A percentile compares a stretch with the other conserved stretches of the same genome.
Evolutionary conservation across 2,113 vertebrate genomes (phyloP).

Genomic region (Syrmaticus mikado): DNA sequence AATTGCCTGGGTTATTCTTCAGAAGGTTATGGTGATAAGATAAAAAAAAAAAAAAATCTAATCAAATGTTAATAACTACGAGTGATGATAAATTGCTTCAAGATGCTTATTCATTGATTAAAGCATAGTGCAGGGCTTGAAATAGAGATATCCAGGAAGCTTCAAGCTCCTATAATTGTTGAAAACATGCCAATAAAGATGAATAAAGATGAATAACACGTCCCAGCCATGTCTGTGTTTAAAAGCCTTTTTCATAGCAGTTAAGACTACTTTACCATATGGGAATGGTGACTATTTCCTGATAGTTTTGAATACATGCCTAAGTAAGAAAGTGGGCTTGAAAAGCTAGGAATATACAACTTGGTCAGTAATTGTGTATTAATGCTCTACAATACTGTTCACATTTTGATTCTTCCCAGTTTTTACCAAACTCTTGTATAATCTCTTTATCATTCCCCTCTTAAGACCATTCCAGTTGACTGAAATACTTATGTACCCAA

Average conservation of each 20-base stretch:
- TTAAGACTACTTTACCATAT: not conserved
- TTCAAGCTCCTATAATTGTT: not conserved
- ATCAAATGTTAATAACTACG: not conserved
- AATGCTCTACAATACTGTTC: not conserved
- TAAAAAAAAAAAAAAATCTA: not conserved
- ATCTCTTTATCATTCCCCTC: fast-evolving
- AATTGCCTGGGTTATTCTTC: not conserved
- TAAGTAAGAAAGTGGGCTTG: not conserved
- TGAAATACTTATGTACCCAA: not conserved
- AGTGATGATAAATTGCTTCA: not conserved
- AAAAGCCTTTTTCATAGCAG: not conserved
- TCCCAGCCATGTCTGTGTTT: not conserved
- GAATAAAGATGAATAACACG: not conserved
- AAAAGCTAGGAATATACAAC: not conserved
- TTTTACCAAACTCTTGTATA: not conserved
- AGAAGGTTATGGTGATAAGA: not conserved
- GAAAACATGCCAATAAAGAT: not conserved
- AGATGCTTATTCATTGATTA: not conserved
- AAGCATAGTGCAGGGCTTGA: not conserved
- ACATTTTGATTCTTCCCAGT: not conserved
- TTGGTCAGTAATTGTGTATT: not conserved
- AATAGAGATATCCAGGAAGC: not conserved
- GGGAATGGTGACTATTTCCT: not conserved
- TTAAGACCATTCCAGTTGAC: not conserved
- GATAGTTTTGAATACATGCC: not conserved